Evolutionary conservation across 2,113 vertebrate species (phyloP).

Genomic region (Ammodytes dubius): DNA sequence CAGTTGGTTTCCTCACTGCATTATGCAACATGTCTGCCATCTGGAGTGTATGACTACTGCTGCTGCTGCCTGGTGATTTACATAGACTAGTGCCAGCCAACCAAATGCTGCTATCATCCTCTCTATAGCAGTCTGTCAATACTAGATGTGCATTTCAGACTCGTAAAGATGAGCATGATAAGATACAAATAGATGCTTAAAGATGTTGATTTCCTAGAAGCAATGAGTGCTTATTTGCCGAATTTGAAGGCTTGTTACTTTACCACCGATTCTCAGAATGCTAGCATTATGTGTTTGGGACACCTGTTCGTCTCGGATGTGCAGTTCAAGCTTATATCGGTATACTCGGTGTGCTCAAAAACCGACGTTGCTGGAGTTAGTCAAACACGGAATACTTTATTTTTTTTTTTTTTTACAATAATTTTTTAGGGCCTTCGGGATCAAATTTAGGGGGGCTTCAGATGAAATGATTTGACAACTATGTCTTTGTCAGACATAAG

Average conservation of each 20-base stretch:
- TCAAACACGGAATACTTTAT: too few relatives aligned
- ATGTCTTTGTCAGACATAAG: neutral
- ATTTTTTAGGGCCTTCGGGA: too few relatives aligned
- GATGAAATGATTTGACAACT: neutral
- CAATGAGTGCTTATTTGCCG: neutral
- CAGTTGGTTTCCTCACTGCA: slow-evolving; percentile 21
- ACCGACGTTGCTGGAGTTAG: too few relatives aligned
- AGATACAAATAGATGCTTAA: neutral
- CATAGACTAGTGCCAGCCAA: neutral
- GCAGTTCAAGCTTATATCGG: too few relatives aligned
- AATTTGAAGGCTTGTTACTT: too few relatives aligned
- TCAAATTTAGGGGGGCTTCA: too few relatives aligned
- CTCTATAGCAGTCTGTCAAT: slow-evolving; percentile 2
- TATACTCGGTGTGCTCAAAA: too few relatives aligned
- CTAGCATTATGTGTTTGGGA: too few relatives aligned
- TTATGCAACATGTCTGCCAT: slow-evolving; percentile 49
- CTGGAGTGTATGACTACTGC: slow-evolving; percentile 36
- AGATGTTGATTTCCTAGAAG: neutral
- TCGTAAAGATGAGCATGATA: neutral
- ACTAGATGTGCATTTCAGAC: neutral
- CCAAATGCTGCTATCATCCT: neutral
- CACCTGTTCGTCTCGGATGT: too few relatives aligned
- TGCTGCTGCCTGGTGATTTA: slow-evolving; percentile 24
- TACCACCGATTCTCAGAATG: too few relatives aligned
- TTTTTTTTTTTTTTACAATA: too few relatives aligned